phyloP scores from a whole-genome alignment of 2,797 vertebrate genomes.

The Ptychobarbus kaznakovi region DNA sequence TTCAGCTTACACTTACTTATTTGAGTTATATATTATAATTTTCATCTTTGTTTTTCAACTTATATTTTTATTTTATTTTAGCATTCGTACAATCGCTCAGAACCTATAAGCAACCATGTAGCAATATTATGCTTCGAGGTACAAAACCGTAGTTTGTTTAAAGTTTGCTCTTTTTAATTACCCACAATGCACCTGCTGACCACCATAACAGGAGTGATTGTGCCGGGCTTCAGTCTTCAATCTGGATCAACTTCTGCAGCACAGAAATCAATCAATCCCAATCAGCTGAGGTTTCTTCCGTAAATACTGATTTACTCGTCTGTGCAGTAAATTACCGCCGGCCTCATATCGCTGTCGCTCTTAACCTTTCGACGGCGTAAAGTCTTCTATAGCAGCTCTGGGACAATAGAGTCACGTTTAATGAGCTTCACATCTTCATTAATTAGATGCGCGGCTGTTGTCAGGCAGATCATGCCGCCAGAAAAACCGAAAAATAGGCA shows the following conservation, averaged over 20 bases:
- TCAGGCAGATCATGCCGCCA: not conserved
- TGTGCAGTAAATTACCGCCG: conserved; percentile 40
- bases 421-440: conserved; percentile 30
- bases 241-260: not conserved
- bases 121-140: not conserved
- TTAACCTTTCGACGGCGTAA: conserved; percentile 48
- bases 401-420: conserved; percentile 38
- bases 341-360: conserved; percentile 20
- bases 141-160: not conserved
- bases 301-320: conserved; percentile 60
- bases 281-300: conserved; percentile 47
- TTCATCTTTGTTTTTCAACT: too few species aligned
- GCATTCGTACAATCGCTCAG: not conserved
- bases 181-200: not conserved
- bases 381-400: conserved; percentile 31
- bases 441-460: not conserved
- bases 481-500: not conserved
- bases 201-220: not conserved
- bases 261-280: conserved; percentile 55
- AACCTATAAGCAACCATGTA: not conserved
- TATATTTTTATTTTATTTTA: not conserved
- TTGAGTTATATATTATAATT: too few species aligned
- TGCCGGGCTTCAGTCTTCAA: not conserved
- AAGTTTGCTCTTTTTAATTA: not conserved
- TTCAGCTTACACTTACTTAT: too few species aligned